Conservation (phyloP, 2,113 vertebrate genomes). For the Serilophus lunatus region DNA sequence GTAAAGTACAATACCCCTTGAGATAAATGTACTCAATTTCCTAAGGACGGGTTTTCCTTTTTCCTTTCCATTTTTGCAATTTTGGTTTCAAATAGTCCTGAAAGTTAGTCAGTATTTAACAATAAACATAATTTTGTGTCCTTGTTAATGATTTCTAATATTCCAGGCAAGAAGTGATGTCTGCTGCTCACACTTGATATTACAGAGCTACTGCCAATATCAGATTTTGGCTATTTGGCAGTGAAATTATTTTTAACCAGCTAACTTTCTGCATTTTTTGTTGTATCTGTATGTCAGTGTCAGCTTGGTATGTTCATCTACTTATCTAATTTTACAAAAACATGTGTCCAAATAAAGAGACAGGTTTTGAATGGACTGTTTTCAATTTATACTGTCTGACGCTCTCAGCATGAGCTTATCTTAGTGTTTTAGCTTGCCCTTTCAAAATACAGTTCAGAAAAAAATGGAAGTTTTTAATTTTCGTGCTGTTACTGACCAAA, state of each 20-base stretch:
- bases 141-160: neutral
- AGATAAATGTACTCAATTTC: neutral
- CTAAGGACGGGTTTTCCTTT: neutral
- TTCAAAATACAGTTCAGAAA: neutral
- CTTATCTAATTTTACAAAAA: neutral
- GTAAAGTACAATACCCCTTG: neutral
- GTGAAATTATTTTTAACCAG: neutral
- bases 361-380: neutral
- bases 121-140: neutral
- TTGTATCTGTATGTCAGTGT: neutral
- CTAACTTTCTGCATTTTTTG: too few relatives aligned
- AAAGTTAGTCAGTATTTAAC: neutral
- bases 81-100: neutral
- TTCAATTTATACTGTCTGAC: neutral
- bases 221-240: neutral
- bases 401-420: neutral
- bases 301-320: neutral
- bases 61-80: neutral
- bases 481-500: neutral
- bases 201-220: neutral
- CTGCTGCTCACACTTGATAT: neutral
- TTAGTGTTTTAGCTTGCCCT: neutral
- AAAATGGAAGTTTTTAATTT: neutral
- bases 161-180: neutral
- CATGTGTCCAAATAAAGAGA: neutral